Base-by-base conservation (phyloP, 2,113 vertebrate genomes). In the Laterallus jamaicensis region DNA sequence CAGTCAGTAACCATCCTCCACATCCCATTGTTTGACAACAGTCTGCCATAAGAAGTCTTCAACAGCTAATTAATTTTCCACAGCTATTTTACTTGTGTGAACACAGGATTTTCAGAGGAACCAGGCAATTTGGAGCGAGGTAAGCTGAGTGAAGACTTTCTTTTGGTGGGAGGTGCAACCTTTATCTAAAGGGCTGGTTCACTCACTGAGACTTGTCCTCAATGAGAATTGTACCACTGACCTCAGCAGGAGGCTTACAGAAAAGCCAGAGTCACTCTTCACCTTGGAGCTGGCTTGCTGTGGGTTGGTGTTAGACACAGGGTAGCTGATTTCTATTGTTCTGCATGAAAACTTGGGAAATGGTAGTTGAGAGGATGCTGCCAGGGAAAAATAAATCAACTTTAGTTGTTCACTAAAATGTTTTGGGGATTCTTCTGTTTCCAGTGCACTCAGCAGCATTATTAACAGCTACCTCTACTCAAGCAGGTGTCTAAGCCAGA, bases 201-300 rank as follows among this genome's bases (percentile, higher is more conserved):
- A 1, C 35, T 66, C 63, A 25, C 52, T 50, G 62, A 11, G 56
- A 40, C 11, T 86, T 40, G 29, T 66, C 31, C 32, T 55, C 39
- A 71, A 7, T 18, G 35, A 79, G 55, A 54, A 42, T 40, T 55
- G 47, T 16, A 74, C 32, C 19, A 18, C 70, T 52, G 37, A 64
- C 52, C 11, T 77, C n/a, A 21, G 13, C 0, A 0, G 63, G n/a
- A 62, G 19, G 29, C 24, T 66, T 71, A 42, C 0, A 40, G 12
- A 64, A 83, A 69, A 28, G 5, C 12, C 49, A 15, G 64, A 25
- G 7, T 42, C 4, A 31, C 31, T 58, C 26, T 19, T 88, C 37
- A 35, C n/a, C 17, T 54, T 47, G 31, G 26, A 11, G 28, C 26
- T 83, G 75, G 59, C 31, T 71, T 85, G 5, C 47, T 86, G 20